Base-by-base conservation (phyloP, 2,888 invertebrate genomes). In the Gasteruption jaculator region DNA sequence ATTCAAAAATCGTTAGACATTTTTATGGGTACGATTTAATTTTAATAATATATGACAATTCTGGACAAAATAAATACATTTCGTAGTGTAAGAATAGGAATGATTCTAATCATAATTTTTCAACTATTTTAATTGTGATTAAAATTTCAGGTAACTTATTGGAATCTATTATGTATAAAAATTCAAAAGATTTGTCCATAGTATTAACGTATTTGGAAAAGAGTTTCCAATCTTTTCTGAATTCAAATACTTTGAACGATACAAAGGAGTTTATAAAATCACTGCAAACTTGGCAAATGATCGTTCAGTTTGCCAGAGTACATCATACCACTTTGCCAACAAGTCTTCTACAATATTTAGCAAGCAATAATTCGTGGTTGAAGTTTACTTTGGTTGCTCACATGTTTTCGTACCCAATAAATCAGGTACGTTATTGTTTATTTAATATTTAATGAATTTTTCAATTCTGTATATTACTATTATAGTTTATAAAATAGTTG, bases 371-470 rank as follows among this genome's bases (percentile, higher is more conserved):
- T 62, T 74, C 79, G 37, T 88, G 87, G 86, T 79, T 86, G 59
- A 79, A 80, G 35, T 81, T 87, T 57, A 62, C 86, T 10, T 68
- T 86, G 15, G 78, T 82, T 25, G 77, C 81, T 1, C 83, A 88
- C 54, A 78, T 84, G 19, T 83, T 83, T 54, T 76, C 81, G 42
- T 83, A 86, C 60, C 82, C 87, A 0, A 57, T 80, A 12, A 70
- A 74, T 8, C 79, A 82, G 68, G 78, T 82, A 58, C 32, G 25
- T 42, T 33, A 34, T 11, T 4, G 36, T 26, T 8, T 7, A 10
- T 8, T 30, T 3, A 18, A 22, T 7, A 21, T 4, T 11, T 3
- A 19, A 6, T 20, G 1, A 27, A 12, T 26, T n/a, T n/a, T n/a
- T n/a, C n/a, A n/a, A n/a, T n/a, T n/a, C n/a, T n/a, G n/a, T n/a